phyloP scores from a whole-genome alignment of 37 sponge, comb jelly and placozoan genomes.

The Hormiphora californensis region DNA sequence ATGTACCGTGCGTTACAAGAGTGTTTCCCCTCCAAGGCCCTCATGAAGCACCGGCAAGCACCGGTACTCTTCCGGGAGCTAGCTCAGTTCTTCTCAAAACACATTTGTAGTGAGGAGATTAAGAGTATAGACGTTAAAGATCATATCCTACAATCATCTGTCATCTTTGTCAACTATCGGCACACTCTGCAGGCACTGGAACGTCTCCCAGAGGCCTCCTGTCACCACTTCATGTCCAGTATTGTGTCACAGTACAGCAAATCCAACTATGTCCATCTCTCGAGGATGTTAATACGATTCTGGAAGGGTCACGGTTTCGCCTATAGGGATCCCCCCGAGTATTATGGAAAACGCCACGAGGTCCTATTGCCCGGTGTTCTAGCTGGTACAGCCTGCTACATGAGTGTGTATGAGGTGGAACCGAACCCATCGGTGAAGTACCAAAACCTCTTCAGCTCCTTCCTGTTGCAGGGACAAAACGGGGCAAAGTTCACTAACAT shows the following conservation, averaged over 20 bases:
- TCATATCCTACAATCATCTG: conserved; percentile 28
- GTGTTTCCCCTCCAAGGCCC: neutral
- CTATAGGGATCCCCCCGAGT: conserved; percentile 18
- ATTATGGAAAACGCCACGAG: neutral
- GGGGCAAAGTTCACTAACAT: conserved; percentile 35
- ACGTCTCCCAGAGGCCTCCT: conserved; percentile 6
- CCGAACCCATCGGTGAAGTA: conserved; percentile 35
- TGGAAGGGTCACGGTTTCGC: conserved; percentile 46
- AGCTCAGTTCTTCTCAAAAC: conserved; percentile 15
- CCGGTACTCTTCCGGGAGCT: conserved; percentile 20
- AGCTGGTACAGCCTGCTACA: conserved; percentile 11
- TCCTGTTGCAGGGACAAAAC: conserved; percentile 5
- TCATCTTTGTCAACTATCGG: conserved; percentile 46
- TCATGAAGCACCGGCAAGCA: conserved; percentile 25
- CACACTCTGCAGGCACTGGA: conserved; percentile 20
- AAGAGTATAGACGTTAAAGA: conserved; percentile 15
- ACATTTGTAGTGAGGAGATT: neutral
- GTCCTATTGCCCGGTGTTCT: conserved; percentile 14
- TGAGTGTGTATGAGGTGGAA: conserved; percentile 33
- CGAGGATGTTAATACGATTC: conserved; percentile 11
- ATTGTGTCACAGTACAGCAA: neutral
- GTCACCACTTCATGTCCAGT: neutral
- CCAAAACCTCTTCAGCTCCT: conserved; percentile 17
- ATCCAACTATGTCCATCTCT: conserved; percentile 27
- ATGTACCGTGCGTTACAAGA: conserved; percentile 30